These are phyloP conservation scores for Pteromalus puparum DNA, from an alignment of 1,140 invertebrate genomes.

Conservation along the genomic window DNA sequence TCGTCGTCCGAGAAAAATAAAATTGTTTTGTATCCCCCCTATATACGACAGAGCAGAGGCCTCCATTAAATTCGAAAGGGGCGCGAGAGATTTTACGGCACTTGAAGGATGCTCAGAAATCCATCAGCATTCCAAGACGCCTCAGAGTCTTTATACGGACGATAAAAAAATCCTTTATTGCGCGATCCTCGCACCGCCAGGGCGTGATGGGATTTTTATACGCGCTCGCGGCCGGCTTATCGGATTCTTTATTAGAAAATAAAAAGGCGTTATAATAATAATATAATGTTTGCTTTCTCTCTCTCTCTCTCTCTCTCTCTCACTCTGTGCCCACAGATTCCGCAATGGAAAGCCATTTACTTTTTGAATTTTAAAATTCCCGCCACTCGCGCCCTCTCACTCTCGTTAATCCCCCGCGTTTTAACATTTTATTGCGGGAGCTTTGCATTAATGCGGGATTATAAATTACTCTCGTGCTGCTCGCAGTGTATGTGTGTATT, in stretches of 20 bases:
- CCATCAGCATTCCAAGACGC: conserved; percentile 50
- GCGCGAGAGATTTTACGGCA: conserved; percentile 42
- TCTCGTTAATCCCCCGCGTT: background rate
- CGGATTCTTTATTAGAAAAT: conserved; percentile 50
- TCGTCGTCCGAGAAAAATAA: conserved; percentile 18
- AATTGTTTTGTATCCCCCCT: conserved; percentile 40
- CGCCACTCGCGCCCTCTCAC: too few species aligned
- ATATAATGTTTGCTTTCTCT: conserved; percentile 18
- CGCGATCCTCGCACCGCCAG: conserved; percentile 8
- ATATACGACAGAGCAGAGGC: background rate
- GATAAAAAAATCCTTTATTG: conserved; percentile 50
- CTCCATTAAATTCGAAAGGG: conserved; percentile 46
- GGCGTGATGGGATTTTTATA: conserved; percentile 49
- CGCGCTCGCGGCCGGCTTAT: conserved; percentile 22
- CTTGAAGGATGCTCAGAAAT: conserved; percentile 50
- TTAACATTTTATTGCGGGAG: background rate
- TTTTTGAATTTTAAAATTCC: background rate
- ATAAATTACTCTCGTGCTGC: background rate
- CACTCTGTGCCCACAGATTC: too few species aligned
- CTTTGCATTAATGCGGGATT: background rate
- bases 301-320: too few species aligned
- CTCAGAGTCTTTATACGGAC: conserved; percentile 42
- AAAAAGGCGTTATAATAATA: conserved; percentile 44
- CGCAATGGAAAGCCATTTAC: background rate
- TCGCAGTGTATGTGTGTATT: background rate